Conservation (phyloP, 2,113 vertebrate species). For the Raja brachyura region DNA sequence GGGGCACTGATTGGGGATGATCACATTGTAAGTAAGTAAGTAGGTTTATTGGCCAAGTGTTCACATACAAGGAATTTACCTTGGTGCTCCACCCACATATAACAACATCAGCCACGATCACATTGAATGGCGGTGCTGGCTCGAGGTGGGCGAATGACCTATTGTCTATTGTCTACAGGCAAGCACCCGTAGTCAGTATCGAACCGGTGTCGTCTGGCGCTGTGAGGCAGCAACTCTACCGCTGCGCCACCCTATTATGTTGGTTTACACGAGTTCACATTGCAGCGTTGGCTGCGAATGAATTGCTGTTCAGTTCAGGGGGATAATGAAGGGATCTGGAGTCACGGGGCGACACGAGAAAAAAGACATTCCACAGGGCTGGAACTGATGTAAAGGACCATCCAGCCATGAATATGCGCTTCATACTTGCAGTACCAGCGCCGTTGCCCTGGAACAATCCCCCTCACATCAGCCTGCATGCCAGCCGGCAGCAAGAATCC, state of each 20-base stretch:
- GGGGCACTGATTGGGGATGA: too few relatives aligned
- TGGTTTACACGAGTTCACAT: not conserved
- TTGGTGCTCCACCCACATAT: too few relatives aligned
- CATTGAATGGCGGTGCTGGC: too few relatives aligned
- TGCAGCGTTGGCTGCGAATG: not conserved
- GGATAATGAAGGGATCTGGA: not conserved
- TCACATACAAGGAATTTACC: too few relatives aligned
- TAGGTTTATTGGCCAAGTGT: too few relatives aligned
- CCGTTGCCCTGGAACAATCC: conserved; percentile 59
- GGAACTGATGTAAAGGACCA: conserved; percentile 45
- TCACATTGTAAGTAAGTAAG: too few relatives aligned
- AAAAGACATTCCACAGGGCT: conserved; percentile 46
- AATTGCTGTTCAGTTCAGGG: not conserved
- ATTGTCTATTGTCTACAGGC: too few relatives aligned
- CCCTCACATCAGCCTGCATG: conserved; percentile 46
- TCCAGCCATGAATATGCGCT: conserved; percentile 45
- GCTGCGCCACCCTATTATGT: not conserved
- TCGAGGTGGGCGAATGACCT: too few relatives aligned
- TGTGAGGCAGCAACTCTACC: too few relatives aligned
- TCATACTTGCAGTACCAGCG: conserved; percentile 46
- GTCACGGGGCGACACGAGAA: not conserved
- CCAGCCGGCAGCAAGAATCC: conserved; percentile 49
- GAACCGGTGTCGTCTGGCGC: too few relatives aligned
- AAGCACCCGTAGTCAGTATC: too few relatives aligned
- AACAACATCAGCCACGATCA: too few relatives aligned